These are phyloP conservation scores for Pelosia muscerda DNA, from an alignment of 2,888 invertebrate genomes.

Conservation along the genomic window DNA sequence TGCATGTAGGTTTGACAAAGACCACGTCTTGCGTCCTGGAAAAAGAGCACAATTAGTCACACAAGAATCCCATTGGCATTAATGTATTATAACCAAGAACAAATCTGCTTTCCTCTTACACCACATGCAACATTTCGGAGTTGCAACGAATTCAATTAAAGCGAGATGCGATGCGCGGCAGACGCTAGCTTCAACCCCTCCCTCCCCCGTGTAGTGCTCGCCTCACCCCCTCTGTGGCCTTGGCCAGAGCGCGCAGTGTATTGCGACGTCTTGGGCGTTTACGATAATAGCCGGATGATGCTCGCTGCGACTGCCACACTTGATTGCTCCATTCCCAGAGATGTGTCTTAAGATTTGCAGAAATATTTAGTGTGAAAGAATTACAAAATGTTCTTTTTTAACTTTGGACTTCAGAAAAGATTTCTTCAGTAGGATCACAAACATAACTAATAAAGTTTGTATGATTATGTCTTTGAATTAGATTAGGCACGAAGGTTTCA, in stretches of 20 bases:
- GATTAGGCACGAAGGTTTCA: too few species aligned
- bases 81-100: not conserved
- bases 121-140: conserved; percentile 40
- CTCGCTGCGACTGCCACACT: conserved; percentile 20
- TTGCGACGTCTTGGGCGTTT: conserved; percentile 29
- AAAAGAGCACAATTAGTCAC: too few species aligned
- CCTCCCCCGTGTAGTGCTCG: not conserved
- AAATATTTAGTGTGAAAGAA: not conserved
- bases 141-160: conserved; percentile 63
- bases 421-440: too few species aligned
- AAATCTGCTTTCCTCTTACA: not conserved
- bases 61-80: too few species aligned
- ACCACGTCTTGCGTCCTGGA: too few species aligned
- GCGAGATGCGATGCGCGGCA: conserved; percentile 41
- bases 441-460: too few species aligned
- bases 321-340: conserved; percentile 34
- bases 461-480: too few species aligned
- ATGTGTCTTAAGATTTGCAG: conserved; percentile 10
- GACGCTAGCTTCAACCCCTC: conserved; percentile 6
- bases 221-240: conserved; percentile 2
- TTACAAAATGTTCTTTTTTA: not conserved
- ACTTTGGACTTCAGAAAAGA: not conserved
- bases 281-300: conserved; percentile 30
- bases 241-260: conserved; percentile 24
- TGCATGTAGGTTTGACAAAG: too few species aligned